phyloP scores from a whole-genome alignment of 1,140 invertebrate species.

The Orchestia grillus region DNA sequence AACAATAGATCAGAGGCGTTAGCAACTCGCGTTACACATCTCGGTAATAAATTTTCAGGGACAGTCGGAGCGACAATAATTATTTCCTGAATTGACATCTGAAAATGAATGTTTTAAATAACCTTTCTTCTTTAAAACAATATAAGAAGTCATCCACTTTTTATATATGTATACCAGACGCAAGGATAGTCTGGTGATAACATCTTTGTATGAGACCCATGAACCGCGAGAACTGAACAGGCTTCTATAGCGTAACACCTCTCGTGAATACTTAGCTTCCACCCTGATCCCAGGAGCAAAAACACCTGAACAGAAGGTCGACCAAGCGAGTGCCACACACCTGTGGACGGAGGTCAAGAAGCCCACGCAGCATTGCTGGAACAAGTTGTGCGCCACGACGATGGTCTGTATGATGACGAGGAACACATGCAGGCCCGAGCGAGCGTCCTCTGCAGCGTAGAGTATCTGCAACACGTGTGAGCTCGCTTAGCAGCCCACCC shows the following conservation, averaged over 20 bases:
- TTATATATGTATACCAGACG: not conserved
- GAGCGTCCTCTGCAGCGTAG: constrained; percentile 64
- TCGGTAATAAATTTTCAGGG: no score
- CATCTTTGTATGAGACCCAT: not conserved
- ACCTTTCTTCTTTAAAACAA: not conserved
- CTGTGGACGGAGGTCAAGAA: not conserved
- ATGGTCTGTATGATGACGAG: constrained; percentile 59
- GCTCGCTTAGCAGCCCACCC: not conserved
- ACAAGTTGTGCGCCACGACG: constrained; percentile 12
- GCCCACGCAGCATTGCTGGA: constrained; percentile 26
- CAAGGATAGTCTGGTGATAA: not conserved
- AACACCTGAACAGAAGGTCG: not conserved
- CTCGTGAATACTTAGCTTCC: not conserved
- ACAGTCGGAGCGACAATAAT: no score
- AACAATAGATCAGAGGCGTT: no score
- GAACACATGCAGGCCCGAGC: constrained; percentile 62
- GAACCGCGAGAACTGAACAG: not conserved
- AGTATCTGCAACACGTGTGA: constrained; percentile 27
- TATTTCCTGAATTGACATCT: no score
- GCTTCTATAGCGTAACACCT: not conserved
- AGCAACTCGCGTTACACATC: no score
- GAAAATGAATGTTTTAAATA: no score
- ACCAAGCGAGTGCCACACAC: constrained; percentile 28
- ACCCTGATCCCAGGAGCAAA: not conserved
- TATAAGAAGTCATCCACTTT: no score